Percentiles rank a stretch among this genome's conserved stretches.
Conservation (phyloP, 2,113 vertebrate genomes). For the Andinoacara biseriatus region DNA sequence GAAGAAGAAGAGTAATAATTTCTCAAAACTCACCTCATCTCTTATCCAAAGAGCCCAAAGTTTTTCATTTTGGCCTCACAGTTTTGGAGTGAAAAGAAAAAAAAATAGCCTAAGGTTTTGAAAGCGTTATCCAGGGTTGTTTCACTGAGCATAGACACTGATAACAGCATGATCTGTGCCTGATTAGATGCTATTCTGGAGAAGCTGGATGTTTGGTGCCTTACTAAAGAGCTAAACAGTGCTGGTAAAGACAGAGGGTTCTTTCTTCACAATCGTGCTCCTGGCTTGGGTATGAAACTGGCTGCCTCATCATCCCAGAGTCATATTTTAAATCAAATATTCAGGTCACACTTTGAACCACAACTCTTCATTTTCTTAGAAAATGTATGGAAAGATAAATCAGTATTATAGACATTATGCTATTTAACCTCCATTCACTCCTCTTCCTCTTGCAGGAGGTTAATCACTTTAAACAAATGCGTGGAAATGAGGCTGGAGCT, state of each 20-base stretch:
- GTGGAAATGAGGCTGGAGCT: slow-evolving; percentile 86
- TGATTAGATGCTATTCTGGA: not conserved
- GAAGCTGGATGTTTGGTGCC: not conserved
- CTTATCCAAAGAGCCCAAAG: not conserved
- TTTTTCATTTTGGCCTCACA: not conserved
- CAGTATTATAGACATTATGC: not conserved
- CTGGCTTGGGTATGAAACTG: not conserved
- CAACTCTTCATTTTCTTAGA: not conserved
- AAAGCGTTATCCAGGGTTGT: not conserved
- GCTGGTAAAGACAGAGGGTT: not conserved
- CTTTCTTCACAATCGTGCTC: not conserved
- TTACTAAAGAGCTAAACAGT: not conserved
- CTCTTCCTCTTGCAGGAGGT: slow-evolving; percentile 73
- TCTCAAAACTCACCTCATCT: not conserved
- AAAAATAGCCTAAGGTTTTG: not conserved
- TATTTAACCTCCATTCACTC: not conserved
- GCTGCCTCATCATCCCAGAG: not conserved
- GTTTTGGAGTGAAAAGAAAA: not conserved
- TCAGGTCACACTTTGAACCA: not conserved
- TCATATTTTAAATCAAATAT: not conserved
- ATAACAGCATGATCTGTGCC: not conserved
- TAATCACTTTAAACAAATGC: slow-evolving; percentile 88
- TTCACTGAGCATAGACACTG: not conserved
- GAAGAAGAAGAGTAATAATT: not conserved
- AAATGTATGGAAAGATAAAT: not conserved